Conservation (phyloP, 2,888 invertebrate species). For the Drosophila monieri region DNA sequence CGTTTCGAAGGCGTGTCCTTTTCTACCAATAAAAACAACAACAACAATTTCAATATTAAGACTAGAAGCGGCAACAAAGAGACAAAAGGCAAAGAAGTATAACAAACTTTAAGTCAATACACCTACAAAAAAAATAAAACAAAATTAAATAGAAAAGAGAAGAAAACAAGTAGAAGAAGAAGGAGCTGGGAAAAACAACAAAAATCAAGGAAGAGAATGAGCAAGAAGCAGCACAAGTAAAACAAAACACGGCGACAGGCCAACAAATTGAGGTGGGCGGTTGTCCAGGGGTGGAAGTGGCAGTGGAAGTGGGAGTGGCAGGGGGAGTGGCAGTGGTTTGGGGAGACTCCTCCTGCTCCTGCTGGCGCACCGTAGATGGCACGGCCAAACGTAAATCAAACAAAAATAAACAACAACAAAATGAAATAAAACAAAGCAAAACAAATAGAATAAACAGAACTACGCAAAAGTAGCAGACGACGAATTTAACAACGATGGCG, state of each 20-base stretch:
- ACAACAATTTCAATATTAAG: conserved; percentile 19
- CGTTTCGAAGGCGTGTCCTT: conserved; percentile 68
- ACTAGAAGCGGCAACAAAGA: conserved; percentile 29
- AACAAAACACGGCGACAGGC: conserved; percentile 58
- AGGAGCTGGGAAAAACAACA: conserved; percentile 13
- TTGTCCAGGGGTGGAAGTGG: conserved; percentile 4
- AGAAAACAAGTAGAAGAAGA: background rate
- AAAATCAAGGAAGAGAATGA: background rate
- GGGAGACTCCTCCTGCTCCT: background rate
- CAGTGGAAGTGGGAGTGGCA: conserved; percentile 5
- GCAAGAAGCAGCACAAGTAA: conserved; percentile 59
- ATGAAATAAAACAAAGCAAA: conserved; percentile 73
- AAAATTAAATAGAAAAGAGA: conserved; percentile 55
- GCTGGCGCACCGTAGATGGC: conserved; percentile 40
- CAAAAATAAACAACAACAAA: conserved; percentile 66
- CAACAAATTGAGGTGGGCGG: conserved; percentile 27
- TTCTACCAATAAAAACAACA: conserved; percentile 48
- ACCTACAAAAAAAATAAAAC: conserved; percentile 64
- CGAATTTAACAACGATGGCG: conserved; percentile 60
- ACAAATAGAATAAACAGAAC: conserved; percentile 79
- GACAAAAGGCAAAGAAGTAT: conserved; percentile 64
- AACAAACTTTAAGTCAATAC: conserved; percentile 77
- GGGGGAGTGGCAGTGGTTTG: background rate
- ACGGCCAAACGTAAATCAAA: conserved; percentile 73
- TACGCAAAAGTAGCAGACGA: conserved; percentile 74